Evolutionary conservation across 2,797 vertebrate species (phyloP).

Genomic region (Leptoclinus maculatus): DNA sequence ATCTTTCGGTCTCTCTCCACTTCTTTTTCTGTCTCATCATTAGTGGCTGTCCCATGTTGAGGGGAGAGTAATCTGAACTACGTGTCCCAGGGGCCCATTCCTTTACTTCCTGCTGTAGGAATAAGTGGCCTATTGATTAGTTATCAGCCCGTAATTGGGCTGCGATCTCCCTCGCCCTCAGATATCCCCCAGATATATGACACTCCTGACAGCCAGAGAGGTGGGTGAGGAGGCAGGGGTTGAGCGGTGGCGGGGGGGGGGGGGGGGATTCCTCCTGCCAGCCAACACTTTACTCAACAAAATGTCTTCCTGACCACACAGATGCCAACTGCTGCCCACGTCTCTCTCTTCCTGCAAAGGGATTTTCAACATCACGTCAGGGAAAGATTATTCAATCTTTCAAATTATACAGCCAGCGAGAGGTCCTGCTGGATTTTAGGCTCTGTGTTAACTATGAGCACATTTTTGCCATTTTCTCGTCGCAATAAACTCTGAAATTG

Average conservation of each 20-base stretch:
- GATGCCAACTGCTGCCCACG: constrained; percentile 78
- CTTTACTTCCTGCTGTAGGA: constrained; percentile 99
- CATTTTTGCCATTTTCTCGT: constrained; percentile 72
- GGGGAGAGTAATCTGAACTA: constrained; percentile 99
- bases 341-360: constrained; percentile 56
- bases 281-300: constrained; percentile 97
- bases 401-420: constrained; percentile 69
- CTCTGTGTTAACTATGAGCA: constrained; percentile 71
- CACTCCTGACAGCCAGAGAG: constrained; percentile 91
- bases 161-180: constrained; percentile 93
- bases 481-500: constrained; percentile 82
- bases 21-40: constrained; percentile 89
- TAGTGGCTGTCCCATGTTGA: constrained; percentile 93
- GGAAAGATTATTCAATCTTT: constrained; percentile 77
- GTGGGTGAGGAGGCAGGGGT: constrained; percentile 58
- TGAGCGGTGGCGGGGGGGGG: constrained; percentile 38
- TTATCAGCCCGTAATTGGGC: constrained; percentile 99
- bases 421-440: constrained; percentile 75
- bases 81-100: constrained; percentile 96
- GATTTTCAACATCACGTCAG: constrained; percentile 71
- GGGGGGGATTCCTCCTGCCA: constrained; percentile 71
- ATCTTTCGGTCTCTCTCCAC: constrained; percentile 65
- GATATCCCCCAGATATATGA: constrained; percentile 90
- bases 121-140: constrained; percentile 99
- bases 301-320: constrained; percentile 91